These are phyloP conservation scores for Acinonyx jubatus DNA, from an alignment of 2,113 vertebrate species.

Conservation along the genomic window DNA sequence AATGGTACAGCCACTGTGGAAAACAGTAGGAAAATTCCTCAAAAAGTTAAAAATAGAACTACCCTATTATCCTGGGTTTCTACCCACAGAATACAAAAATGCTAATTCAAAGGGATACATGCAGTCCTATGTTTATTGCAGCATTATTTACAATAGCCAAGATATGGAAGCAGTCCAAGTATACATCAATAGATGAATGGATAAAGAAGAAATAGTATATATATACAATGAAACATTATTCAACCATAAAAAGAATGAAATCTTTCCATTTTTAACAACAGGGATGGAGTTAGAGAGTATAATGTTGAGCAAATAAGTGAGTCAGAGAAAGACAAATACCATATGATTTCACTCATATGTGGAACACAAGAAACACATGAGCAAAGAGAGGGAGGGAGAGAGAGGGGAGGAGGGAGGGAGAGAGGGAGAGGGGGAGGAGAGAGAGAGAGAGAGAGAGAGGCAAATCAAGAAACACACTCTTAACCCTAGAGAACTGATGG, in stretches of 20 bases:
- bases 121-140: neutral
- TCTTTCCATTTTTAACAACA: neutral
- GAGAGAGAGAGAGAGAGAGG: neutral
- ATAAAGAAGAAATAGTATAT: neutral
- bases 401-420: too few species aligned
- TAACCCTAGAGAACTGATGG: neutral
- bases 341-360: neutral
- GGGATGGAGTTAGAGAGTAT: neutral
- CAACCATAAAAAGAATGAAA: neutral
- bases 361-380: neutral
- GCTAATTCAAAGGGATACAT: neutral
- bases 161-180: neutral
- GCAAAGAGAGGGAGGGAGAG: neutral
- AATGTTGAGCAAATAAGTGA: neutral
- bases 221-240: neutral
- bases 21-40: neutral
- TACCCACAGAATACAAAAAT: neutral
- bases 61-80: neutral
- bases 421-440: too few species aligned
- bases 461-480: neutral
- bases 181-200: neutral
- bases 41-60: neutral
- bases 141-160: neutral
- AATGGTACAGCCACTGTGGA: neutral
- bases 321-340: neutral